These are phyloP conservation scores for Trochalopteron elliotii DNA, from an alignment of 2,113 vertebrate genomes.

Conservation along the genomic window DNA sequence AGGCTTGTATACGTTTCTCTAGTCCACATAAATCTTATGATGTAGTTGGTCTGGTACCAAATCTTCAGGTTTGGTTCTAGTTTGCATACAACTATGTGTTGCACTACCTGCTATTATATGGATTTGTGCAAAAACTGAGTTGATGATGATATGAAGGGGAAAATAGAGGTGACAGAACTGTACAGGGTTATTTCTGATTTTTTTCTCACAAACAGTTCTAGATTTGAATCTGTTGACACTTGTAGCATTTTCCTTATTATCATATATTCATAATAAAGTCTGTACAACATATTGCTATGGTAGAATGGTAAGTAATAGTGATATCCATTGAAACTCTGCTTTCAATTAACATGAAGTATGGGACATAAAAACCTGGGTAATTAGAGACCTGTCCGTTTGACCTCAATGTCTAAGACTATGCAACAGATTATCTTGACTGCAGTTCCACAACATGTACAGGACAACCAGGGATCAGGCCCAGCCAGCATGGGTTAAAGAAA, in stretches of 20 bases:
- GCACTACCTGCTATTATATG: not conserved
- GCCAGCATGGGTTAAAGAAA: not conserved
- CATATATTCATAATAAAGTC: not conserved
- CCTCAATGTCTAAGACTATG: not conserved
- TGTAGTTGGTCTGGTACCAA: not conserved
- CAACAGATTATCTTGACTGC: not conserved
- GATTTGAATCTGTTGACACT: not conserved
- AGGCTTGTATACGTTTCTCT: not conserved
- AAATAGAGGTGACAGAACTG: not conserved
- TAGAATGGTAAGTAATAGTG: not conserved
- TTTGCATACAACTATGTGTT: not conserved
- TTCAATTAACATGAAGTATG: not conserved
- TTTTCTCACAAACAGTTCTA: not conserved
- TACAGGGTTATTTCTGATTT: not conserved
- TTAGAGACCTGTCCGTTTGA: rapidly evolving
- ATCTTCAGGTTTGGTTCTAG: not conserved
- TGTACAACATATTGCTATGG: not conserved
- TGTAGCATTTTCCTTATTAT: not conserved
- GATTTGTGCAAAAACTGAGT: not conserved
- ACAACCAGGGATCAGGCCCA: not conserved
- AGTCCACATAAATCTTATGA: not conserved
- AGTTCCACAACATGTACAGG: rapidly evolving
- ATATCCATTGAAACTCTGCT: not conserved
- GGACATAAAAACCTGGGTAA: not conserved
- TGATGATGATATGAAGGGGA: not conserved